Evolutionary conservation across 2,888 invertebrate genomes (phyloP), one percentile per base, ranked within the genome.

Genomic region (Sericinus montela): DNA sequence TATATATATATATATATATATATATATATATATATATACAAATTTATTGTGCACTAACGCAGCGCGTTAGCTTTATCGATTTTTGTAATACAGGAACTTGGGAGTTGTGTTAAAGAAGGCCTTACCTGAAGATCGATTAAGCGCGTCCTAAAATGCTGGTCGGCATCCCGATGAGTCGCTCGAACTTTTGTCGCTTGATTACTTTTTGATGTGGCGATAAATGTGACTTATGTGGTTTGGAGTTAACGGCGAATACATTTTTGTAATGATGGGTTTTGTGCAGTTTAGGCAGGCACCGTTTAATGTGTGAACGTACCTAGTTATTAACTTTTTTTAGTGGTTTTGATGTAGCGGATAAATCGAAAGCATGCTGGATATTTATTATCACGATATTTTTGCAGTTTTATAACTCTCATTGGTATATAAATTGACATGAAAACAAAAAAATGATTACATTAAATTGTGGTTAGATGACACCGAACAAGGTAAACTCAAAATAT

Each of bases 191-290:
- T 86, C 79, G 72, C 77, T 75, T 86, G 86, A 86, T 87, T 81
- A 74, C 83, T 81, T 87, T 87, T 87, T 86, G 87, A 87, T 86
- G 87, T 71, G 70, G 83, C 83, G 82, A 80, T 80, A 82, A 83
- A 84, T 82, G 87, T 87, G 87, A 85, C 86, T 86, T 86, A 86
- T 81, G 86, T 74, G 85, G 86, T 81, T 78, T 75, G 65, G 65
- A 63, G 67, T 65, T 76, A 79, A 72, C 77, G 74, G 70, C 67
- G 65, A 68, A 71, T 61, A 65, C 81, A 66, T 77, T 79, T 75
- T 67, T 69, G 67, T 84, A 81, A 84, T 84, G 77, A 82, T 61
- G 70, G 80, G 73, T 72, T 78, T 68, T 74, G 76, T 75, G 80
- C 78, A 73, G 63, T 72, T 75, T 69, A 76, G 79, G 77, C 74